Percentiles rank a stretch among this genome's conserved stretches.
Evolutionary conservation across 2,888 invertebrate genomes (phyloP).

Genomic region (Plemyria rubiginata): DNA sequence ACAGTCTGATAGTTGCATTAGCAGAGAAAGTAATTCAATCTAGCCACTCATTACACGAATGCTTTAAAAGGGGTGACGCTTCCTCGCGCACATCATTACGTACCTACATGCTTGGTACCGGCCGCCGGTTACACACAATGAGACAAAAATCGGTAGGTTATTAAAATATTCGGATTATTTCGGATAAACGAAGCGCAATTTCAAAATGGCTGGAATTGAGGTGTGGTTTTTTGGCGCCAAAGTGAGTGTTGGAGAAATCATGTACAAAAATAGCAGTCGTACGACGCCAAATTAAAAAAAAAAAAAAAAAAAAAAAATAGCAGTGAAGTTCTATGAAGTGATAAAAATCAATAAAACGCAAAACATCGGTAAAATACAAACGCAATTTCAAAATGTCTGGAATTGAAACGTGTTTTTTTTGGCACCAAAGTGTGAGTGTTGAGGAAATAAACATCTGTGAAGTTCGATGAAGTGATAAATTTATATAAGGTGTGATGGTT

Average conservation of each 20-base stretch:
- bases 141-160: slow-evolving; percentile 80
- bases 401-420: slow-evolving; percentile 5
- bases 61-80: slow-evolving; percentile 77
- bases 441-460: too few relatives aligned
- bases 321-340: slow-evolving; percentile 10
- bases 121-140: slow-evolving; percentile 73
- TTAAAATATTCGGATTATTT: slow-evolving; percentile 17
- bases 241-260: too few relatives aligned
- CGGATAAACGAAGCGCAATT: slow-evolving; percentile 12
- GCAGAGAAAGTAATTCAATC: slow-evolving; percentile 72
- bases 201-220: slow-evolving; percentile 28
- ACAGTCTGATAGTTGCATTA: slow-evolving; percentile 52
- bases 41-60: slow-evolving; percentile 70
- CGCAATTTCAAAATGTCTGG: slow-evolving; percentile 30
- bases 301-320: background rate
- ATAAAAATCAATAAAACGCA: too few relatives aligned
- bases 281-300: too few relatives aligned
- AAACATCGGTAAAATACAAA: too few relatives aligned
- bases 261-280: too few relatives aligned
- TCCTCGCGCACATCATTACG: slow-evolving; percentile 72
- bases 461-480: slow-evolving; percentile 7
- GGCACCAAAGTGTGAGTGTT: too few relatives aligned
- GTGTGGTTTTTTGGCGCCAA: slow-evolving; percentile 3
- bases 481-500: background rate
- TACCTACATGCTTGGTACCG: slow-evolving; percentile 65